Evolutionary conservation across 2,888 invertebrate species (phyloP).

Genomic region (Microplitis deprimator): DNA sequence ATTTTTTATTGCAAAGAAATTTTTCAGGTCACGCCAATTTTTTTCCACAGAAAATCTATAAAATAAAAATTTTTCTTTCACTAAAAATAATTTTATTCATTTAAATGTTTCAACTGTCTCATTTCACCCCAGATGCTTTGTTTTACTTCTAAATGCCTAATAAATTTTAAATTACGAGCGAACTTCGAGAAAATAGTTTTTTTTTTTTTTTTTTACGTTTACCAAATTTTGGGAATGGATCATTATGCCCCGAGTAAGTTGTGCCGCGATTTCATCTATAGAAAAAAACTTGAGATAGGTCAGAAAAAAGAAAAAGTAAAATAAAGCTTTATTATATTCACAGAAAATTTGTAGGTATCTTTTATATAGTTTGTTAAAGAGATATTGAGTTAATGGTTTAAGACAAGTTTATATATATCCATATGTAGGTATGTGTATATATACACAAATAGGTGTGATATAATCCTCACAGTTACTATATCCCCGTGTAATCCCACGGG

Average conservation of each 20-base stretch:
- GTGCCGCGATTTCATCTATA: slow-evolving; percentile 8
- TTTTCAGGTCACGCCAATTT: too few species aligned
- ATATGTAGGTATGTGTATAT: slow-evolving; percentile 17
- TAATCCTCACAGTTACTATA: slow-evolving; percentile 21
- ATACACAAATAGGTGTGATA: slow-evolving; percentile 17
- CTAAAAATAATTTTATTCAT: too few species aligned
- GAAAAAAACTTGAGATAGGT: slow-evolving; percentile 60
- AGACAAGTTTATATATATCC: slow-evolving; percentile 11
- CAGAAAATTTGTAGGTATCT: slow-evolving; percentile 45
- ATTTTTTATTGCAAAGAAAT: too few species aligned
- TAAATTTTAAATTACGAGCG: too few species aligned
- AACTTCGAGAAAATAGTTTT: background rate
- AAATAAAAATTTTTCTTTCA: too few species aligned
- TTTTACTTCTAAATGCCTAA: too few species aligned
- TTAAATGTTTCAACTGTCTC: too few species aligned
- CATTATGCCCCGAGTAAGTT: too few species aligned
- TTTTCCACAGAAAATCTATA: too few species aligned
- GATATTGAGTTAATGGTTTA: slow-evolving; percentile 25
- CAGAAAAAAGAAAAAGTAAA: slow-evolving; percentile 55
- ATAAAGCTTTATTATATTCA: slow-evolving; percentile 35
- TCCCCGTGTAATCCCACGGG: slow-evolving; percentile 16
- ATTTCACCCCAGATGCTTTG: too few species aligned
- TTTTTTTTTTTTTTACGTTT: background rate
- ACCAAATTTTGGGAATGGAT: too few species aligned
- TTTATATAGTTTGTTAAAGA: slow-evolving; percentile 22